Evolutionary conservation across 2,888 invertebrate genomes (phyloP).

Genomic region (Drosophila limbata): DNA sequence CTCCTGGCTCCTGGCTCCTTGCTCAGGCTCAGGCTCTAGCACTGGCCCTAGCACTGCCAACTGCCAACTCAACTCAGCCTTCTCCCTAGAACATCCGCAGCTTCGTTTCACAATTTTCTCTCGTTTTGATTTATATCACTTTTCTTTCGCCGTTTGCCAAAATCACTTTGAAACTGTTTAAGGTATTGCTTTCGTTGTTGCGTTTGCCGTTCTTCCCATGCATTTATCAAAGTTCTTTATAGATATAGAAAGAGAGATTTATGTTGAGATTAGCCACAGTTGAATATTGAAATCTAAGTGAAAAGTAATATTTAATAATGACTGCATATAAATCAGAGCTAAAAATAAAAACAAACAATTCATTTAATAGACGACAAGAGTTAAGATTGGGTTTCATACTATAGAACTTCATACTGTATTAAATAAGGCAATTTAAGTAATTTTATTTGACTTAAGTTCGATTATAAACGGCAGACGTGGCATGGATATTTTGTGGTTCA

Average conservation of each 20-base stretch:
- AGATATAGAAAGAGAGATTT: slow-evolving; percentile 32
- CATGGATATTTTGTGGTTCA: not conserved
- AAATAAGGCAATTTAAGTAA: too few relatives aligned
- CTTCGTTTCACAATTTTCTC: slow-evolving; percentile 15
- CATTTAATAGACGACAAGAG: not conserved
- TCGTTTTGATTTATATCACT: slow-evolving; percentile 47
- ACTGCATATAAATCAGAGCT: not conserved
- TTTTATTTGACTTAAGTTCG: too few relatives aligned
- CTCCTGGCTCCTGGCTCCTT: not conserved
- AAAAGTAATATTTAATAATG: not conserved
- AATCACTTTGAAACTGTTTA: slow-evolving; percentile 78
- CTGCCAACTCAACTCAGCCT: slow-evolving; percentile 25
- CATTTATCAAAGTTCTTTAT: slow-evolving; percentile 68
- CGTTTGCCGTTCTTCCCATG: slow-evolving; percentile 67
- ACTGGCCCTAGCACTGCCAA: slow-evolving; percentile 31
- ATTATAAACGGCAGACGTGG: not conserved
- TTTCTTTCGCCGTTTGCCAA: slow-evolving; percentile 57
- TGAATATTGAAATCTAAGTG: slow-evolving; percentile 4
- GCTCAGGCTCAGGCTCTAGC: slow-evolving; percentile 21
- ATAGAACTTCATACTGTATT: too few relatives aligned
- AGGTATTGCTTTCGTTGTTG: slow-evolving; percentile 86
- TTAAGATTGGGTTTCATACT: not conserved
- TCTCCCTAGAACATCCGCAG: slow-evolving; percentile 56
- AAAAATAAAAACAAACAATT: not conserved
- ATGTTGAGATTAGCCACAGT: slow-evolving; percentile 22